Conservation (phyloP, 2,888 invertebrate species). For the Altica lythri region DNA sequence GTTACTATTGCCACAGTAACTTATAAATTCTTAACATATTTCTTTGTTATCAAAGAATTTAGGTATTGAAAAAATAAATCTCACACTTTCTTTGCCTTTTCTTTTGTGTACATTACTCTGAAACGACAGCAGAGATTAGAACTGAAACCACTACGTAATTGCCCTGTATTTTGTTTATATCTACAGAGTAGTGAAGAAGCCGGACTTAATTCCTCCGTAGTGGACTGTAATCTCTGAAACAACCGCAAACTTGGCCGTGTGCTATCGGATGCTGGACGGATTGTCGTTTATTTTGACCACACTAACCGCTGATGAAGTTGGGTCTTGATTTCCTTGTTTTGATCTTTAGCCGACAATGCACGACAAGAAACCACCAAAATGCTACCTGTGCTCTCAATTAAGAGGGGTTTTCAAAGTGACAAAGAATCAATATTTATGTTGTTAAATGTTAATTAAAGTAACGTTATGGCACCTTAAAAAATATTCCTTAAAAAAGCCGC, state of each 20-base stretch:
- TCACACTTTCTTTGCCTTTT: no score
- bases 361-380: background rate
- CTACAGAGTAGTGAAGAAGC: conserved; percentile 1
- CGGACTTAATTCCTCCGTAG: conserved; percentile 3
- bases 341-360: conserved; percentile 28
- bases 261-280: conserved; percentile 35
- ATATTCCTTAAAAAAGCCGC: no score
- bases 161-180: conserved; percentile 1
- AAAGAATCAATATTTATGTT: no score
- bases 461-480: no score
- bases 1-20: no score
- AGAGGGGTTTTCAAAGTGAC: background rate
- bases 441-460: no score
- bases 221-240: conserved; percentile 24
- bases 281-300: conserved; percentile 36
- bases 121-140: no score
- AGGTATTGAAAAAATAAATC: no score
- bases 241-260: conserved; percentile 33
- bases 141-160: no score
- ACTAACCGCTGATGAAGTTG: conserved; percentile 26
- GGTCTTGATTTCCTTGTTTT: conserved; percentile 21
- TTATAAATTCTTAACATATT: no score
- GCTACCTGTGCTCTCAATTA: background rate
- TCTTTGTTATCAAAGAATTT: no score
- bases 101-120: no score